Conservation (phyloP, 2,888 invertebrate genomes). For the Dorcus parallelipipedus region DNA sequence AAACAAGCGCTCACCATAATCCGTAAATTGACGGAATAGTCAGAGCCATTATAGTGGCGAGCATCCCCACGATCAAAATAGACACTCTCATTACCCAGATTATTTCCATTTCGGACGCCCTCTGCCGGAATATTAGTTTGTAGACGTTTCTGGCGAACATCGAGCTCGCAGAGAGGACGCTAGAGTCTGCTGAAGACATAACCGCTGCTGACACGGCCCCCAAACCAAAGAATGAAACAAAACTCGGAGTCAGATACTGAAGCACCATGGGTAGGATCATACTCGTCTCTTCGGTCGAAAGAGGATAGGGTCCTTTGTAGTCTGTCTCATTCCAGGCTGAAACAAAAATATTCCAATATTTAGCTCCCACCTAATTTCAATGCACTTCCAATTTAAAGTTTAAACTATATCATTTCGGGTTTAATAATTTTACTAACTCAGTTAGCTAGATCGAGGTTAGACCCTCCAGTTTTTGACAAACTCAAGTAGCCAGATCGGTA, state of each 20-base stretch:
- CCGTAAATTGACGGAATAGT: slow-evolving; percentile 98
- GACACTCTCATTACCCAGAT: slow-evolving; percentile 92
- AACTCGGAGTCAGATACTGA: slow-evolving; percentile 93
- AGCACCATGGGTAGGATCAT: slow-evolving; percentile 97
- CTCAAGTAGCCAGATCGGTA: no score
- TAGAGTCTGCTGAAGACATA: slow-evolving; percentile 99
- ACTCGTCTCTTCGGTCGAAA: slow-evolving; percentile 76
- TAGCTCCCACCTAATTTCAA: no score
- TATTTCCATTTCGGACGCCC: slow-evolving; percentile 96
- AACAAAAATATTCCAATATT: slow-evolving; percentile 15
- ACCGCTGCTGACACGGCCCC: slow-evolving; percentile 99
- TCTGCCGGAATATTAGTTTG: slow-evolving; percentile 93
- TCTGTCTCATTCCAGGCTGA: slow-evolving; percentile 94
- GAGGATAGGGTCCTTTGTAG: slow-evolving; percentile 72
- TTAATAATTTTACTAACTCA: no score
- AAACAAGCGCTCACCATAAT: slow-evolving; percentile 67
- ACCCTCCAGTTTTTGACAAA: no score
- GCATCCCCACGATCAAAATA: slow-evolving; percentile 86
- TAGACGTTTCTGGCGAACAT: slow-evolving; percentile 99
- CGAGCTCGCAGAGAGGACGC: slow-evolving; percentile 94
- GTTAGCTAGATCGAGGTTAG: no score
- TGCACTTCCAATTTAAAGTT: no score
- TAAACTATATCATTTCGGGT: no score
- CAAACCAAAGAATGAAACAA: slow-evolving; percentile 95
- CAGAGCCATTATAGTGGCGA: slow-evolving; percentile 94